Conservation (phyloP, 2,888 invertebrate genomes). For the Syrista parreyssii region DNA sequence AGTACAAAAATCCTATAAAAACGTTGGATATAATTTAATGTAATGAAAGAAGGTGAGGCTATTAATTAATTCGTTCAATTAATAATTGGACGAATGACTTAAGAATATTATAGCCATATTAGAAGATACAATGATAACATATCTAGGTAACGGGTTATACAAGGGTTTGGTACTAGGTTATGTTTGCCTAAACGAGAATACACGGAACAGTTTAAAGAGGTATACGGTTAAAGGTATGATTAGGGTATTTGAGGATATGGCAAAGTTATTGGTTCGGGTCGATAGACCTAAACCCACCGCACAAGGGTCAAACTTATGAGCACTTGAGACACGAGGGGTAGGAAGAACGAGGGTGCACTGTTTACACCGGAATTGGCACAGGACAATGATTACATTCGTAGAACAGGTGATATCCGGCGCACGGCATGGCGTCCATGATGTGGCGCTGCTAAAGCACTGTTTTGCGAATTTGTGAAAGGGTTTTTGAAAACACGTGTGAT, state of each 20-base stretch:
- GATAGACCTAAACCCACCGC: neutral
- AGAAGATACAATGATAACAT: neutral
- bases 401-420: neutral
- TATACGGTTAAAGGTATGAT: neutral
- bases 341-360: neutral
- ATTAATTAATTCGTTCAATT: neutral
- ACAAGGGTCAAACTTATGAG: conserved; percentile 1
- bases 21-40: neutral
- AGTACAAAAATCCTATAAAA: neutral
- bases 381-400: neutral
- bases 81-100: neutral
- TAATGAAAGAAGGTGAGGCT: neutral
- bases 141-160: neutral
- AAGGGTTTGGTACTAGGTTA: neutral
- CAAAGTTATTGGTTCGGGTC: neutral
- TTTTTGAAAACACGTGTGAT: neutral
- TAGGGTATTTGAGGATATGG: neutral
- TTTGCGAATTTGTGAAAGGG: neutral
- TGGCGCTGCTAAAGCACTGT: neutral
- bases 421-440: neutral
- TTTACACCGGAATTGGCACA: conserved; percentile 3
- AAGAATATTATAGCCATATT: neutral
- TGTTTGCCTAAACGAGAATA: neutral
- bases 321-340: neutral
- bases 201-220: neutral